Evolutionary conservation across 2,888 invertebrate genomes (phyloP), one percentile per base, ranked within the genome.

Genomic region (Steinernema scapterisci): DNA sequence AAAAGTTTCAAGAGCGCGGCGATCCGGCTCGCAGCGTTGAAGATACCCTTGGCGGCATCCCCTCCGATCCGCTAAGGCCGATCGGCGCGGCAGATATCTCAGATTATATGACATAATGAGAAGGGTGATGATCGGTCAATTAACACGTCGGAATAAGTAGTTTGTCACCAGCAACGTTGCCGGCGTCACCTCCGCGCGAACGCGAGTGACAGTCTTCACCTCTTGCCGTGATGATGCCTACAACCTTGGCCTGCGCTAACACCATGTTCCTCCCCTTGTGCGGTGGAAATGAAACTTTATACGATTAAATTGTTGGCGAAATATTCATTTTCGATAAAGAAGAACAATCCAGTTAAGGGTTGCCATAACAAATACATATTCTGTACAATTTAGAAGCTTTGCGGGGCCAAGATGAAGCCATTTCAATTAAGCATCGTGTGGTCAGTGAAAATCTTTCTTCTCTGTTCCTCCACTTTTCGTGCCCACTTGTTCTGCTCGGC

Each of bases 401-500:
- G 48, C 48, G n/a, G n/a, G n/a, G 93, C 93, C 63, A 92, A 13
- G 19, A 54, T 3, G 48, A 13, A 23, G 13, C 31, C n/a, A 27
- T 23, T 79, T 78, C 38, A 87, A 74, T 99, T 99, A 73, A 99
- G 91, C 95, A 99, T 97, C 16, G 96, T 95, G 89, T 97, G 97
- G 77, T 94, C 91, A 88, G 97, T 96, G 88, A 97, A 97, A 86
- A 99, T 97, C 54, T 73, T 56, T 72, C 80, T 74, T 72, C 99
- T 91, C 88, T 96, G 96, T 88, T 95, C 95, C 81, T 95, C 92
- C 5, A 99, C 97, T 89, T 96, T 95, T 51, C 93, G 91, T 89
- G 97, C 97, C 97, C 97, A 97, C 88, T 95, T 95, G 89, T 95
- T 94, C 89, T 96, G 96, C 87, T 97, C 95, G 87, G 95, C 94